Conservation (phyloP, 2,888 invertebrate genomes). For the Copidosoma aretas region DNA sequence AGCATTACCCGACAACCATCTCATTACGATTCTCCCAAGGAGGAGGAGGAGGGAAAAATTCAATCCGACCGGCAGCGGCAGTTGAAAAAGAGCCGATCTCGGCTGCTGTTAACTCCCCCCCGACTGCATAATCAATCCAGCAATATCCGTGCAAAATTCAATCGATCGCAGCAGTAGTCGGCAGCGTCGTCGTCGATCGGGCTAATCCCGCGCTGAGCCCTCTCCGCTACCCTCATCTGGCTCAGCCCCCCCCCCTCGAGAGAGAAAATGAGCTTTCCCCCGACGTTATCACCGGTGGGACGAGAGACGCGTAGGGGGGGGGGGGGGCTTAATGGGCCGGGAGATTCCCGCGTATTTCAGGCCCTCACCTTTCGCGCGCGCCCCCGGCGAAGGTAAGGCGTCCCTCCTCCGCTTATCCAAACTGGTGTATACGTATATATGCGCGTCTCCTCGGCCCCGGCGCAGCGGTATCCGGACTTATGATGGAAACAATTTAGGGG, state of each 20-base stretch:
- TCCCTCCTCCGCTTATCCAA: constrained; percentile 50
- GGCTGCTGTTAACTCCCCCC: not conserved
- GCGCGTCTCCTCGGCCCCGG: too few relatives aligned
- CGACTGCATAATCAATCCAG: constrained; percentile 28
- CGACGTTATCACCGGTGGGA: constrained; percentile 46
- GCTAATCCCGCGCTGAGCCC: constrained; percentile 35
- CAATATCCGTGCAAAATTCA: constrained; percentile 34
- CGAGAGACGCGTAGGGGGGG: constrained; percentile 42
- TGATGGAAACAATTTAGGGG: constrained; percentile 63
- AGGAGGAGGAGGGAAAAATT: constrained; percentile 4
- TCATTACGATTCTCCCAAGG: too few relatives aligned
- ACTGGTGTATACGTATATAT: constrained; percentile 49
- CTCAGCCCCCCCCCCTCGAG: not conserved
- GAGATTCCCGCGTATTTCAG: constrained; percentile 51
- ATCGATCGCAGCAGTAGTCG: constrained; percentile 25
- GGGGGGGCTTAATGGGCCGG: too few relatives aligned
- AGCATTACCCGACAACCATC: too few relatives aligned
- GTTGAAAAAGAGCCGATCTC: too few relatives aligned
- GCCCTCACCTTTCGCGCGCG: constrained; percentile 43
- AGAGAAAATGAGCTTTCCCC: constrained; percentile 39
- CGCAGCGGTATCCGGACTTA: constrained; percentile 63
- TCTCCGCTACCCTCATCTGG: constrained; percentile 10
- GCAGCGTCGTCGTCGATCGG: constrained; percentile 23
- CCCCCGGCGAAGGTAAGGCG: not conserved
- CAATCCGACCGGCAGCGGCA: not conserved